phyloP scores from a whole-genome alignment of 2,888 invertebrate species.

The Pristionchus maxplancki region DNA sequence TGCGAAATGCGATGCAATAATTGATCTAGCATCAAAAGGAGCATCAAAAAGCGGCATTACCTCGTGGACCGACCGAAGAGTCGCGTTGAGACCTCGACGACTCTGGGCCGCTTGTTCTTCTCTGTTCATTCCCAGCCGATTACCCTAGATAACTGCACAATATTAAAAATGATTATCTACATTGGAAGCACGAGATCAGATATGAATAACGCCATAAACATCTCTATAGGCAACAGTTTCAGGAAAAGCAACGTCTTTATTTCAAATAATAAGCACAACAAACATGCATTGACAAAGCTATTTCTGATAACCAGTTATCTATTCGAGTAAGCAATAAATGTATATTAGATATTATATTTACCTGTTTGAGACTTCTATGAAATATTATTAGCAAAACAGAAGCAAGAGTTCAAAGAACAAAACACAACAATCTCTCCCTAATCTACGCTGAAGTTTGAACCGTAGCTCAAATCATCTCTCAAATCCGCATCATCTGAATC shows the following conservation, averaged over 20 bases:
- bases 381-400: background rate
- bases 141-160: background rate
- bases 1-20: background rate
- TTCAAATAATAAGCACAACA: background rate
- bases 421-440: no score
- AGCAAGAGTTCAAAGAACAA: background rate
- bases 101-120: background rate
- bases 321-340: conserved; percentile 4
- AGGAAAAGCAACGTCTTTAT: no score
- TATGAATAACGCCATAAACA: no score
- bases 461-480: no score
- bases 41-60: no score
- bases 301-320: background rate
- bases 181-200: background rate
- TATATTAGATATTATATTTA: background rate
- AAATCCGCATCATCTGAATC: no score
- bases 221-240: no score
- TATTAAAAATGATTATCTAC: no score
- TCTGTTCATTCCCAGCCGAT: background rate
- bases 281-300: background rate
- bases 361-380: background rate
- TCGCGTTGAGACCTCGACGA: background rate
- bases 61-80: background rate
- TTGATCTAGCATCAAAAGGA: no score
- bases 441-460: no score